These are phyloP conservation scores for Apis cerana DNA, from an alignment of 1,140 invertebrate species.

Conservation along the genomic window DNA sequence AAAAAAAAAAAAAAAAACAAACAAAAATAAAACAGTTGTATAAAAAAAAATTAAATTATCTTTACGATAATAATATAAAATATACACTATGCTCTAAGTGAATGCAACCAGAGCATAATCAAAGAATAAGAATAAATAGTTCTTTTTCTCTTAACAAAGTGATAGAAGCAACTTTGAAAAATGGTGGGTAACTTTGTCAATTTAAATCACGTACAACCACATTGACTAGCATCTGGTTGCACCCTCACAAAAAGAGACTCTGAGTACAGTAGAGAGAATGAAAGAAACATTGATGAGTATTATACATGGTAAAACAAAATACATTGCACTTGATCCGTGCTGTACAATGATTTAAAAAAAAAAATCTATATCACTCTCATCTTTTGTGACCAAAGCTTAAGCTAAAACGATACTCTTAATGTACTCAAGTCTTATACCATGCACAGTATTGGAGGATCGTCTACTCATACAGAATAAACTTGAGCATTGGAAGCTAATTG, in stretches of 20 bases:
- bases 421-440: background rate
- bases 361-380: background rate
- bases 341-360: slow-evolving; percentile 26
- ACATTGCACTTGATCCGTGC: slow-evolving; percentile 51
- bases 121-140: background rate
- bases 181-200: slow-evolving; percentile 1
- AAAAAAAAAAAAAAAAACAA: background rate
- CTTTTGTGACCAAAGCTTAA: slow-evolving; percentile 4
- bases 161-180: background rate
- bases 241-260: slow-evolving; percentile 21
- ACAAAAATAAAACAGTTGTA: slow-evolving; percentile 36
- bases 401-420: background rate
- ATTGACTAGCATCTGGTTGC: background rate
- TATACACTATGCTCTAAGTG: slow-evolving; percentile 18
- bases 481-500: background rate
- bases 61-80: slow-evolving; percentile 46
- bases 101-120: slow-evolving; percentile 2
- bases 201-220: background rate
- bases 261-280: slow-evolving; percentile 36
- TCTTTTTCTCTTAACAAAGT: background rate
- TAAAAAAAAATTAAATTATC: slow-evolving; percentile 53
- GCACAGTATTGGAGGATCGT: background rate
- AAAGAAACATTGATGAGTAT: slow-evolving; percentile 54
- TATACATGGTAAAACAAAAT: slow-evolving; percentile 55
- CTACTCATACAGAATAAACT: background rate